Percentiles rank a stretch among this genome's conserved stretches.
Evolutionary conservation across 2,888 invertebrate genomes (phyloP).

Genomic region (Folsomia manolachei): DNA sequence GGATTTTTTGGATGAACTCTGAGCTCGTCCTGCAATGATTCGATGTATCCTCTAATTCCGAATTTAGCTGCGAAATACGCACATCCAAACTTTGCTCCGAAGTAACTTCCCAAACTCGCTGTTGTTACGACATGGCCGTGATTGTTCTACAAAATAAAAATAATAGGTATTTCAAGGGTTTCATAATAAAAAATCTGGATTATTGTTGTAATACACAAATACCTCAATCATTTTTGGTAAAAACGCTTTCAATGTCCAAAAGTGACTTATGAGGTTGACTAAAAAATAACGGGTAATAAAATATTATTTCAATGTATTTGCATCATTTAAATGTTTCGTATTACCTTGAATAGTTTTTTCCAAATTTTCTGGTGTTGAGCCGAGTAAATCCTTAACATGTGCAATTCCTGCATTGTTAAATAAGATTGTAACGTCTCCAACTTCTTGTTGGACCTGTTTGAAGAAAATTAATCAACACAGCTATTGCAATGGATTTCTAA

Average conservation of each 20-base stretch:
- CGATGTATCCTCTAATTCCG: conserved; percentile 65
- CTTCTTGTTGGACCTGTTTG: conserved; percentile 56
- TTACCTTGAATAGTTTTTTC: conserved; percentile 61
- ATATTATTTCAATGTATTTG: too few species aligned
- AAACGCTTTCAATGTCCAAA: conserved; percentile 64
- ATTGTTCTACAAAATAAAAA: conserved; percentile 52
- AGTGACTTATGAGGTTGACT: conserved; percentile 65
- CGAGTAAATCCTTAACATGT: background rate
- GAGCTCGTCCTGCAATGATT: conserved; percentile 63
- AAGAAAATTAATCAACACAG: background rate
- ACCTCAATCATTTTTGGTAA: conserved; percentile 61
- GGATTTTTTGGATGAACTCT: conserved; percentile 59
- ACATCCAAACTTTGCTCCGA: conserved; percentile 61
- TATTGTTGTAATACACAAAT: too few species aligned
- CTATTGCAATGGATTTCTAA: background rate
- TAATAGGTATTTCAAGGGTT: background rate
- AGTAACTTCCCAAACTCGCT: conserved; percentile 64
- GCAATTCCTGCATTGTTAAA: conserved; percentile 77
- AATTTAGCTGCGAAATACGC: conserved; percentile 65
- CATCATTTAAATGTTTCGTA: too few species aligned
- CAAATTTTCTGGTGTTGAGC: conserved; percentile 59
- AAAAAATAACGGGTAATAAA: too few species aligned
- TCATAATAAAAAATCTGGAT: too few species aligned
- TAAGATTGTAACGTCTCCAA: conserved; percentile 64
- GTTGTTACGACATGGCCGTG: conserved; percentile 64